Evolutionary conservation across 2,113 vertebrate species (phyloP).

Genomic region (Chlorodrepanis virens): DNA sequence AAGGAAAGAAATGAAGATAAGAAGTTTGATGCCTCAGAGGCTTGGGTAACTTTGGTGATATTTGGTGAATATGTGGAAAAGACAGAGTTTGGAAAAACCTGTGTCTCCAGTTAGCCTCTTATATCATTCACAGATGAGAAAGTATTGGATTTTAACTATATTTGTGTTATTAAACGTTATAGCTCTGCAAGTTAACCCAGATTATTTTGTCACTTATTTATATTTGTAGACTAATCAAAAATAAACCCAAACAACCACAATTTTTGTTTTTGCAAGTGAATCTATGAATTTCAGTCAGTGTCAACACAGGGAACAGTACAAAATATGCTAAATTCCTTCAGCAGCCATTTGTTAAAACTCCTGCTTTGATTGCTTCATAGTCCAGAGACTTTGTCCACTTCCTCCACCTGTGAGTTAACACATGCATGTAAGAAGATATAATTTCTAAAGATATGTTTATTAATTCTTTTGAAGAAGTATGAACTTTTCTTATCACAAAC

Average conservation of each 20-base stretch:
- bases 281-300: neutral
- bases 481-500: neutral
- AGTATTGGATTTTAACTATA: neutral
- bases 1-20: neutral
- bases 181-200: neutral
- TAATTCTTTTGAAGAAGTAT: neutral
- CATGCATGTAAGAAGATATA: neutral
- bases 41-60: neutral
- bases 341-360: neutral
- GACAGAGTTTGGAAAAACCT: neutral
- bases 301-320: neutral
- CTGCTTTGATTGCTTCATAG: neutral
- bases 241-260: neutral
- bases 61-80: neutral
- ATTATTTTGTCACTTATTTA: neutral
- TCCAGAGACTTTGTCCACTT: neutral
- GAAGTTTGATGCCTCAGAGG: neutral
- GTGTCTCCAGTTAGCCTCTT: neutral
- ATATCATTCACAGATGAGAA: neutral
- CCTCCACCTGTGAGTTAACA: neutral
- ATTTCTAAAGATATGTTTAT: neutral
- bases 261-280: neutral
- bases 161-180: neutral
- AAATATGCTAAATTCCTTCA: neutral
- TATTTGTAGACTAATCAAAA: neutral